A percentile compares a stretch with the other conserved stretches of the same genome.
These are phyloP conservation scores for Triplophysa rosa DNA, from an alignment of 2,113 vertebrate genomes.

Conservation along the genomic window DNA sequence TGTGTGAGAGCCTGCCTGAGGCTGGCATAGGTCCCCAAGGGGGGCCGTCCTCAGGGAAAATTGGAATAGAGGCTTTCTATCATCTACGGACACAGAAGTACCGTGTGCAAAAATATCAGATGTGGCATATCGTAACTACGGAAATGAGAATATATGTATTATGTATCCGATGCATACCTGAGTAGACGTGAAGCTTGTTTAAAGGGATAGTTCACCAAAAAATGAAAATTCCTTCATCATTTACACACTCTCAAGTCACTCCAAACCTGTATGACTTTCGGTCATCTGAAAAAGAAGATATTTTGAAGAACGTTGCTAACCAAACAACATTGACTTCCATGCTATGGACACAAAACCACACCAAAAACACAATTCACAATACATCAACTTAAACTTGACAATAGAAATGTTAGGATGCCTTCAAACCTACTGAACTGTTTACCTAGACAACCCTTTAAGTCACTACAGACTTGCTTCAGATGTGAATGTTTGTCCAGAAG, in stretches of 20 bases:
- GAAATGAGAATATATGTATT: neutral
- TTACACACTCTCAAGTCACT: too few relatives aligned
- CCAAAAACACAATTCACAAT: too few relatives aligned
- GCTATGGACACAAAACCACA: neutral
- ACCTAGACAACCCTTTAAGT: neutral
- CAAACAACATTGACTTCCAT: too few relatives aligned
- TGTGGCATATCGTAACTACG: neutral
- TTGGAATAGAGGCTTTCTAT: constrained; percentile 54
- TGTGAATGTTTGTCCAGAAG: neutral
- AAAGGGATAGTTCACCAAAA: neutral
- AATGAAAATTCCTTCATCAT: too few relatives aligned
- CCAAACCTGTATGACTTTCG: too few relatives aligned
- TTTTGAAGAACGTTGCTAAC: too few relatives aligned
- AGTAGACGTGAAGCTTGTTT: neutral
- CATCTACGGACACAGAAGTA: constrained; percentile 15
- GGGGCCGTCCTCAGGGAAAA: constrained; percentile 69
- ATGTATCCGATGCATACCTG: neutral
- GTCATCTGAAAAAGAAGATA: too few relatives aligned
- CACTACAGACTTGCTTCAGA: too few relatives aligned
- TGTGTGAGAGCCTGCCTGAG: constrained; percentile 94
- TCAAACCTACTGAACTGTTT: neutral
- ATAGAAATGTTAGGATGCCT: neutral
- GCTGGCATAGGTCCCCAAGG: constrained; percentile 87
- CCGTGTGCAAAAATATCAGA: constrained; percentile 10
- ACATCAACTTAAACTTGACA: too few relatives aligned